These are phyloP conservation scores for Hirtodrosophila histrioides DNA, from an alignment of 2,888 invertebrate genomes.

Conservation along the genomic window DNA sequence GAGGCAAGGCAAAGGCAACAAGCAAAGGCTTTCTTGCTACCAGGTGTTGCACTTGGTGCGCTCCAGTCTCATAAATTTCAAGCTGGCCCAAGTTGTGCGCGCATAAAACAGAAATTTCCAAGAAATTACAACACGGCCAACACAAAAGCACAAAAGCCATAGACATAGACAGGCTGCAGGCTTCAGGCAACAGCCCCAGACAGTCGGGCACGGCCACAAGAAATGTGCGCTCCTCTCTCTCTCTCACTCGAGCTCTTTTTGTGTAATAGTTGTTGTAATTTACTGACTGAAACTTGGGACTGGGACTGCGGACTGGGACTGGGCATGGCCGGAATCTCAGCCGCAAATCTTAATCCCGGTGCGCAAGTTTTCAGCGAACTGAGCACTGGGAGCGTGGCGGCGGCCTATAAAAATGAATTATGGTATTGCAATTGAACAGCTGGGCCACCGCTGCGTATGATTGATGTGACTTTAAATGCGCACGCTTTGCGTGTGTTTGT, in stretches of 20 bases:
- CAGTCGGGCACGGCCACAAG: constrained; percentile 35
- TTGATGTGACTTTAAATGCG: constrained; percentile 77
- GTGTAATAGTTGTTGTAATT: constrained; percentile 81
- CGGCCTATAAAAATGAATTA: constrained; percentile 80
- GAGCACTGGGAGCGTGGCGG: constrained; percentile 51
- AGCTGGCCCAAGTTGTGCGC: constrained; percentile 48
- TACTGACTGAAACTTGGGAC: constrained; percentile 60
- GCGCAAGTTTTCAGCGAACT: constrained; percentile 81
- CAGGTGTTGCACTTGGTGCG: constrained; percentile 73
- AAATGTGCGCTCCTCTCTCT: background rate
- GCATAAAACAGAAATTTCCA: constrained; percentile 79
- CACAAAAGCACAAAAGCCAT: constrained; percentile 59
- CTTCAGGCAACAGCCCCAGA: constrained; percentile 39
- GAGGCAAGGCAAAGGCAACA: no score
- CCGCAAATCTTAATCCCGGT: constrained; percentile 82
- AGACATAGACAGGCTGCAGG: constrained; percentile 39
- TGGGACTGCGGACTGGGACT: constrained; percentile 13
- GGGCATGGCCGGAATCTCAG: constrained; percentile 66
- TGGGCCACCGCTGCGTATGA: constrained; percentile 80
- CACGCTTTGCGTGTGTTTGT: constrained; percentile 11
- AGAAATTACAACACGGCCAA: constrained; percentile 79
- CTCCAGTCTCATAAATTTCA: constrained; percentile 75
- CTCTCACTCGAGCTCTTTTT: constrained; percentile 17
- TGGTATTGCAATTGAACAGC: constrained; percentile 79
- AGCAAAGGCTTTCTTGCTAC: constrained; percentile 49